phyloP scores from a whole-genome alignment of 2,113 vertebrate genomes.

The Nanger granti region DNA sequence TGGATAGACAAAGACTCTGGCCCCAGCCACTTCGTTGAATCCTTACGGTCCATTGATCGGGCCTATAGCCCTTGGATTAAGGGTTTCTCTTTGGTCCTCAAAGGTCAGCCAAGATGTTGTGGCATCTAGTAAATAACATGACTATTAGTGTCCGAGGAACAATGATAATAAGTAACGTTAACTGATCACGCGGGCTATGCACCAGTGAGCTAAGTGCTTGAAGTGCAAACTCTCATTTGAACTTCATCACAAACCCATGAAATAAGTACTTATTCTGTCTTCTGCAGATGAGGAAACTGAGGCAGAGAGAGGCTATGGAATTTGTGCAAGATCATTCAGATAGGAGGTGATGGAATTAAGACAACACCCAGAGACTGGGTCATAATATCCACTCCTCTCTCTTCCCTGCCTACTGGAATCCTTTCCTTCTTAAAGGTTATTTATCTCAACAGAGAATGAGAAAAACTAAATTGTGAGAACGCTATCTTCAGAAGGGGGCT shows the following conservation, averaged over 20 bases:
- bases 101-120: neutral
- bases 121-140: neutral
- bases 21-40: neutral
- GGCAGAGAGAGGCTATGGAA: neutral
- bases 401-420: too few relatives aligned
- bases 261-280: neutral
- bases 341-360: neutral
- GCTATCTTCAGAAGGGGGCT: neutral
- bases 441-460: neutral
- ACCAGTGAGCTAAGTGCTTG: neutral
- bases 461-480: neutral
- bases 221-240: neutral
- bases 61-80: neutral
- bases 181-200: neutral
- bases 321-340: neutral
- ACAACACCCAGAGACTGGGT: neutral
- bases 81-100: neutral
- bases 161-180: neutral
- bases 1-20: neutral
- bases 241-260: too few relatives aligned
- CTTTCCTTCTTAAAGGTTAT: neutral
- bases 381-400: neutral
- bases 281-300: neutral
- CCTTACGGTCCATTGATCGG: rapidly evolving
- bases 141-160: neutral